Evolutionary conservation across 2,888 invertebrate genomes (phyloP).

Genomic region (Invenusta paracnida): DNA sequence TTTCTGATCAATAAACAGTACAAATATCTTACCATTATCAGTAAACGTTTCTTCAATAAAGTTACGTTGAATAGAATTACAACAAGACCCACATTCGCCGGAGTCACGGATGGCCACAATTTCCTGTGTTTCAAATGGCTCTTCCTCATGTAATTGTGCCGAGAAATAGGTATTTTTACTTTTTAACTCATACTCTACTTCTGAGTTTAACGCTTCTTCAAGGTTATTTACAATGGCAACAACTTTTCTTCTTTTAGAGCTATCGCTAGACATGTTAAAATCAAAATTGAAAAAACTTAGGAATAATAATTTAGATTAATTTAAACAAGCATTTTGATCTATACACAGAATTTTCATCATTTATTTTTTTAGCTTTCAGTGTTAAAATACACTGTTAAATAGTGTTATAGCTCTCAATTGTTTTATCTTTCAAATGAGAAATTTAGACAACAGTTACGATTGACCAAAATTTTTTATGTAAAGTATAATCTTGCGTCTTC

Average conservation of each 20-base stretch:
- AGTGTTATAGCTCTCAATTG: no score
- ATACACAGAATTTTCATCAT: no score
- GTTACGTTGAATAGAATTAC: neutral
- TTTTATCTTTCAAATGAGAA: neutral
- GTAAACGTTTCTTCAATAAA: neutral
- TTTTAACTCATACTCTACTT: neutral
- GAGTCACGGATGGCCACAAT: neutral
- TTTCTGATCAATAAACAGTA: neutral
- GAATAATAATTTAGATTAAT: neutral
- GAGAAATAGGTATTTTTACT: neutral
- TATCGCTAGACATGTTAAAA: neutral
- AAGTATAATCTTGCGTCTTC: neutral
- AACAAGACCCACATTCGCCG: neutral
- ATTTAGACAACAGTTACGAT: neutral
- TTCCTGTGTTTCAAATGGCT: neutral
- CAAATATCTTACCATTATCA: neutral
- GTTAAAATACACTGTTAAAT: no score
- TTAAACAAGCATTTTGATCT: neutral
- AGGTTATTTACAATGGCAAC: neutral
- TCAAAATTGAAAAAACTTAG: neutral
- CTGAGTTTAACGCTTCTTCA: neutral
- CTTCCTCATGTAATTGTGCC: neutral
- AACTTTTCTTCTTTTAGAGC: neutral
- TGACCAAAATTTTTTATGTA: neutral
- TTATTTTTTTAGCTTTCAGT: no score